phyloP scores from a whole-genome alignment of 2,888 invertebrate species.

The Petrophora chlorosata region DNA sequence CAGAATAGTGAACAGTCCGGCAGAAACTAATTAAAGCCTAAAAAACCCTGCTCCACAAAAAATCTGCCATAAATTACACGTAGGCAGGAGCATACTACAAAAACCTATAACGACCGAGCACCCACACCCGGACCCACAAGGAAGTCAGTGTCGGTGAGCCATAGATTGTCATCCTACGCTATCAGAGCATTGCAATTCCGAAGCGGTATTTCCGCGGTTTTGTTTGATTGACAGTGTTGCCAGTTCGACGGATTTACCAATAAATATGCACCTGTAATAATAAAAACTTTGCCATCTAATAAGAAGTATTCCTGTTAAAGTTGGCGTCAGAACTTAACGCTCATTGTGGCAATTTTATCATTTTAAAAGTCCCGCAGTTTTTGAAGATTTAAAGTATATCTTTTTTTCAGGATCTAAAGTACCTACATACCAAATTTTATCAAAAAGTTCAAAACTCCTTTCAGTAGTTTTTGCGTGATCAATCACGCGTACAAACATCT shows the following conservation, averaged over 20 bases:
- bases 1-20: too few relatives aligned
- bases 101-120: constrained; percentile 30
- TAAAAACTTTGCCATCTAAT: too few relatives aligned
- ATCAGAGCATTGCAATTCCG: constrained; percentile 24
- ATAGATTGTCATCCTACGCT: constrained; percentile 35
- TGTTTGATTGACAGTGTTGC: constrained; percentile 15
- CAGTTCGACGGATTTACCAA: background rate
- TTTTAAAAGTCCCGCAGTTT: too few relatives aligned
- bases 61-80: constrained; percentile 9
- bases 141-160: constrained; percentile 34
- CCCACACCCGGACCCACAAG: constrained; percentile 36
- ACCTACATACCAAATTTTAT: too few relatives aligned
- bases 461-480: too few relatives aligned
- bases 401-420: too few relatives aligned
- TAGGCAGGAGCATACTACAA: constrained; percentile 18
- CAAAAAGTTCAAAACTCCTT: too few relatives aligned
- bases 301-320: too few relatives aligned
- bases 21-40: background rate
- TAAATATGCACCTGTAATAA: background rate
- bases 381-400: too few relatives aligned
- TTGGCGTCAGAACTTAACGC: too few relatives aligned
- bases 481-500: too few relatives aligned
- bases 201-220: constrained; percentile 26
- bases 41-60: background rate
- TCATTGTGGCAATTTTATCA: too few relatives aligned